phyloP scores from a whole-genome alignment of 1,140 invertebrate species.

The Plutomurus gul region DNA sequence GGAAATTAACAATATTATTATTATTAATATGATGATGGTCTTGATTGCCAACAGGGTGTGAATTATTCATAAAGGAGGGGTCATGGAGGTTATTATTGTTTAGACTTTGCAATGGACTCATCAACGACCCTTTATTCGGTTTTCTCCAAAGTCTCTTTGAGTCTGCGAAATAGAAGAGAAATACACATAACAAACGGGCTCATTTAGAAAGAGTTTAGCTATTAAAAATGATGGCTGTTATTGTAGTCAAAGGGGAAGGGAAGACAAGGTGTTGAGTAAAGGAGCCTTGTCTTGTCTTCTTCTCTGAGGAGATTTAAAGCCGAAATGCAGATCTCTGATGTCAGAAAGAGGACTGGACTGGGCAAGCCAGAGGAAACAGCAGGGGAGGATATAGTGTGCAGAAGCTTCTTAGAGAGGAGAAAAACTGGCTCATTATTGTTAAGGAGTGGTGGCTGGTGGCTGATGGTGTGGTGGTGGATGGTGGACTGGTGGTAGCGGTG shows the following conservation, averaged over 20 bases:
- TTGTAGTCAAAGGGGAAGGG: neutral
- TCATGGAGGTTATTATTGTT: constrained; percentile 37
- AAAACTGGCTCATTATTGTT: constrained; percentile 27
- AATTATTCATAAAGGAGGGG: constrained; percentile 8
- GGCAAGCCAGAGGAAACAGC: constrained; percentile 3
- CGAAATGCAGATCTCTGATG: constrained; percentile 3
- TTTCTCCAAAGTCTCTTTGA: constrained; percentile 44
- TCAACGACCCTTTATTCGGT: constrained; percentile 33
- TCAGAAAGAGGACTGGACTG: constrained; percentile 9
- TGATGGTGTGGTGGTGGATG: neutral
- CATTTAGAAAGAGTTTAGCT: neutral
- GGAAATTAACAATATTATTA: neutral
- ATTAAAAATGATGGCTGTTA: constrained; percentile 17
- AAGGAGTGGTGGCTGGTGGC: neutral
- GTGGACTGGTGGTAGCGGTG: neutral
- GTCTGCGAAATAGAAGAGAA: constrained; percentile 13
- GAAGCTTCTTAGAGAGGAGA: neutral
- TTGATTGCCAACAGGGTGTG: constrained; percentile 15
- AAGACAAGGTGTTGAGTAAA: constrained; percentile 17
- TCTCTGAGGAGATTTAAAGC: constrained; percentile 2
- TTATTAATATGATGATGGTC: neutral
- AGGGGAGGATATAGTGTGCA: constrained; percentile 18
- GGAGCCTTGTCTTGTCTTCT: neutral
- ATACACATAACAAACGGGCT: neutral
- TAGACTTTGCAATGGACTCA: constrained; percentile 29